phyloP scores from a whole-genome alignment of 2,888 invertebrate genomes.

The Megaustenia siamemsis region DNA sequence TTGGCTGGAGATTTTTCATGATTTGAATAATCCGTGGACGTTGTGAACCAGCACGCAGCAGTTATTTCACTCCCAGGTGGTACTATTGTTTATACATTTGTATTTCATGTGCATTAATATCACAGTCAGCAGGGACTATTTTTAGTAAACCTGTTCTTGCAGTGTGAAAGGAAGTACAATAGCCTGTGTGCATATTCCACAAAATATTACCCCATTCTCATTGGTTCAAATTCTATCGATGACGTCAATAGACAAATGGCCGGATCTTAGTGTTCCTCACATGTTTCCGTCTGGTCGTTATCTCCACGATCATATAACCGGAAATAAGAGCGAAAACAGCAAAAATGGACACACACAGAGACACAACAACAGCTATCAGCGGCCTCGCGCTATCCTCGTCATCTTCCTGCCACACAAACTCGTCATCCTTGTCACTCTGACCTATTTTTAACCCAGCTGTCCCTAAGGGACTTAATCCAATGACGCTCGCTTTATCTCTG shows the following conservation, averaged over 20 bases:
- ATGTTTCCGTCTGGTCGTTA: constrained; percentile 59
- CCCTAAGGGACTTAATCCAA: constrained; percentile 62
- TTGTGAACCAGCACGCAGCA: too few relatives aligned
- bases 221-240: too few relatives aligned
- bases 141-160: too few relatives aligned
- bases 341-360: constrained; percentile 63
- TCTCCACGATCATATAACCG: constrained; percentile 60
- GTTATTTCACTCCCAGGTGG: too few relatives aligned
- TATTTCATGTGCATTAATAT: too few relatives aligned
- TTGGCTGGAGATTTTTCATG: too few relatives aligned
- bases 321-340: constrained; percentile 62
- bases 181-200: too few relatives aligned
- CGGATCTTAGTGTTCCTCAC: constrained; percentile 62
- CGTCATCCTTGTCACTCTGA: neutral
- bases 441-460: constrained; percentile 9
- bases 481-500: constrained; percentile 64
- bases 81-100: too few relatives aligned
- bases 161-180: too few relatives aligned
- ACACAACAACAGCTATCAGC: constrained; percentile 62
- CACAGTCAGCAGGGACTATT: too few relatives aligned
- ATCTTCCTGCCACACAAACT: constrained; percentile 45
- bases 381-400: constrained; percentile 56
- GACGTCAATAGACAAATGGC: constrained; percentile 64
- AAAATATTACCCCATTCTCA: too few relatives aligned
- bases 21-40: too few relatives aligned